Base-by-base conservation (phyloP, 2,888 invertebrate species). In the Amphipoea oculea region DNA sequence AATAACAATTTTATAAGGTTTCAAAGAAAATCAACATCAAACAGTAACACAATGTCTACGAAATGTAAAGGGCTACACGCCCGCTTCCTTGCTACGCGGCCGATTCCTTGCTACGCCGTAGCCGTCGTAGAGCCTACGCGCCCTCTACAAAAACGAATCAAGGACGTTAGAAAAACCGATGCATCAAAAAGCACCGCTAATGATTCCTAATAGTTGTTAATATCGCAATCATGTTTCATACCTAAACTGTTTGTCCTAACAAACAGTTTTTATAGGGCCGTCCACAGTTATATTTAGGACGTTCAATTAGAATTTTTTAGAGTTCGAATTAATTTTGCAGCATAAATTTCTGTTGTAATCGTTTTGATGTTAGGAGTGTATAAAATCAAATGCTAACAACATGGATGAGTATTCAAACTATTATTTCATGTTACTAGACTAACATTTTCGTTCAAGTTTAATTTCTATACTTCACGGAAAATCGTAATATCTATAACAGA, bases 21-120 rank as follows among this genome's bases (percentile, higher is more conserved):
- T 29, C 4, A 54, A 77, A 36, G 4, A 82, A 48, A 36, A 83
- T 20, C 3, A 69, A 36, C 5, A 68, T 36, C 36, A 57, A 54
- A 69, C 12, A 36, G 29, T 36, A 48, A 40, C 12, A 17, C 51
- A 36, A 23, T 20, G 51, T 23, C 84, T 84, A 84, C 67, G 62
- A 78, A 84, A 81, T 63, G 17, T 68, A 63, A 60, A 84, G 54
- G 48, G 79, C 63, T 81, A 84, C 81, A 79, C 57, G 57, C 20
- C 29, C 45, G 54, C 42, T 73, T 75, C 70, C 67, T 68, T 73
- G 81, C 81, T 79, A 88, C 86, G 87, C 76, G 6, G 67, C 83
- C 72, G 57, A 60, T 71, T 76, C 72, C 73, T 69, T 68, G 83
- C 85, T 89, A 88, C 88, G 88, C 79, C 89, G 88, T 88, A 88